phyloP scores from a whole-genome alignment of 2,113 vertebrate species.

The Takifugu bimaculatus region DNA sequence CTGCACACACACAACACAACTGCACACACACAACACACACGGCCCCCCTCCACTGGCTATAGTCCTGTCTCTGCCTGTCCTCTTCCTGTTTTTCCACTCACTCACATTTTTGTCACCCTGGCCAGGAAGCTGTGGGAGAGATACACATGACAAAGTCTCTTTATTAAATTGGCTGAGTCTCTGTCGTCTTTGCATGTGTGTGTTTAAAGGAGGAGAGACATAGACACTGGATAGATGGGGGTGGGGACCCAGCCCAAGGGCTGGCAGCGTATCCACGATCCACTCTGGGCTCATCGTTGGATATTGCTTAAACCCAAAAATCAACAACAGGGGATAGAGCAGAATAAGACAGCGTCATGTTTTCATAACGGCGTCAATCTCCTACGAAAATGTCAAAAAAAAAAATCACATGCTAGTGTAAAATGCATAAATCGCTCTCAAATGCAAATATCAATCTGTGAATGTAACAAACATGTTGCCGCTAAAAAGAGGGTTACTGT shows the following conservation, averaged over 20 bases:
- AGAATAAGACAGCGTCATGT: slow-evolving; percentile 36
- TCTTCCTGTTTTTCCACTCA: slow-evolving; percentile 77
- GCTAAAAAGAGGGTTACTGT: no score
- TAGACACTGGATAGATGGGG: slow-evolving; percentile 46
- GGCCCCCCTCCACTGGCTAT: slow-evolving; percentile 54
- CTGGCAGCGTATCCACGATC: slow-evolving; percentile 67
- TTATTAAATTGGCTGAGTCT: slow-evolving; percentile 75
- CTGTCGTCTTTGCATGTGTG: slow-evolving; percentile 52
- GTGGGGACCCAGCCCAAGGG: slow-evolving; percentile 67
- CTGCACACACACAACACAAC: slow-evolving; percentile 33
- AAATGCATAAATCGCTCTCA: not conserved
- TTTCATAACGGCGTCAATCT: slow-evolving; percentile 15
- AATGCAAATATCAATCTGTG: not conserved
- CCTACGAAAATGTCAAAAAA: slow-evolving; percentile 6
- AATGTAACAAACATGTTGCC: not conserved
- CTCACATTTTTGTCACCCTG: slow-evolving; percentile 73
- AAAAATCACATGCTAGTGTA: not conserved
- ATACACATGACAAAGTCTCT: slow-evolving; percentile 70
- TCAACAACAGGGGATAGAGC: slow-evolving; percentile 47
- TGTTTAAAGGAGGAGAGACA: slow-evolving; percentile 16
- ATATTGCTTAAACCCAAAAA: slow-evolving; percentile 67
- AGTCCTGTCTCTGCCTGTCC: slow-evolving; percentile 46
- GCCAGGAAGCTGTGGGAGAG: slow-evolving; percentile 77
- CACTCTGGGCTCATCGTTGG: slow-evolving; percentile 66
- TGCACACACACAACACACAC: slow-evolving; percentile 36